Percentiles rank a stretch among this genome's conserved stretches.
Conservation (phyloP, 30 jellyfish, hydroid and myxozoan genomes). For the Aurelia sp. region DNA sequence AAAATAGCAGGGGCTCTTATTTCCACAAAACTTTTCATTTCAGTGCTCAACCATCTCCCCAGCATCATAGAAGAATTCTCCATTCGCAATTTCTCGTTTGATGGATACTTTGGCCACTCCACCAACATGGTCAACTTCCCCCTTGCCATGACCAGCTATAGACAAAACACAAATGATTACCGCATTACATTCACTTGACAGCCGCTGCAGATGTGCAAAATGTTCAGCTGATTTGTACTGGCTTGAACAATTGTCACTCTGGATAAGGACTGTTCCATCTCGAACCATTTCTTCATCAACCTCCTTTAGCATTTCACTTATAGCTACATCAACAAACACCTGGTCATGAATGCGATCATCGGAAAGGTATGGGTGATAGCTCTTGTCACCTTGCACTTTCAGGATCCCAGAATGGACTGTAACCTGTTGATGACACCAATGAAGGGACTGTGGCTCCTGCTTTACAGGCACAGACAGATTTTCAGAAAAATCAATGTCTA, state of each 20-base stretch:
- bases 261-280: constrained; percentile 30
- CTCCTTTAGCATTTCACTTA: constrained; percentile 28
- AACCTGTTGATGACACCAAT: constrained; percentile 42
- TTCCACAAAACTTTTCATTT: constrained; percentile 18
- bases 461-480: constrained; percentile 31
- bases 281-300: constrained; percentile 21
- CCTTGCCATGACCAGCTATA: constrained; percentile 49
- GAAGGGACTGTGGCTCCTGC: constrained; percentile 51
- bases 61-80: constrained; percentile 29
- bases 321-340: constrained; percentile 26
- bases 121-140: constrained; percentile 55
- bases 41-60: constrained; percentile 24
- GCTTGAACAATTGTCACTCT: constrained; percentile 32
- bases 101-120: constrained; percentile 43
- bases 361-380: constrained; percentile 47
- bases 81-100: constrained; percentile 42
- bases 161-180: constrained; percentile 23
- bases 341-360: constrained; percentile 39
- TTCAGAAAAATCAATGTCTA: constrained; percentile 37
- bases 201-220: constrained; percentile 43
- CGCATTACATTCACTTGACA: constrained; percentile 7
- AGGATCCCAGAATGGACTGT: constrained; percentile 45
- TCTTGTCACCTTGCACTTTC: constrained; percentile 35
- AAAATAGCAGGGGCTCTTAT: constrained; percentile 38
- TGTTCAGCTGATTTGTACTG: constrained; percentile 62